Evolutionary conservation across 2,797 vertebrate genomes (phyloP).

Genomic region (Periophthalmus magnuspinnatus): DNA sequence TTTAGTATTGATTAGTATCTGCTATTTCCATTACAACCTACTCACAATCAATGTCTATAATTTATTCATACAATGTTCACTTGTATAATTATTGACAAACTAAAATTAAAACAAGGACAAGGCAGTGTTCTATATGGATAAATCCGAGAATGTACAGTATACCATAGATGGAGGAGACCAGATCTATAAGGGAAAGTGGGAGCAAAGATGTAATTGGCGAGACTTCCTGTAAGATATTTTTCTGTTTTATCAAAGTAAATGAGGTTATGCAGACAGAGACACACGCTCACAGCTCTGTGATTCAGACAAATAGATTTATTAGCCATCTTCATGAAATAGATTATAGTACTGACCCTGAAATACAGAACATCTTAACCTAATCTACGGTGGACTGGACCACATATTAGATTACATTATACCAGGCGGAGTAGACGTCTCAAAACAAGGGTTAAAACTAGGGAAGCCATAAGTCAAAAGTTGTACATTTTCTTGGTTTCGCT

Average conservation of each 20-base stretch:
- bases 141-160: background rate
- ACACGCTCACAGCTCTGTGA: background rate
- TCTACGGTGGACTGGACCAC: constrained; percentile 6
- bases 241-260: background rate
- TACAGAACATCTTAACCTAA: constrained; percentile 6
- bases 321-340: constrained; percentile 2
- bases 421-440: background rate
- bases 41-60: no score
- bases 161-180: no score
- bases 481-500: background rate
- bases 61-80: no score
- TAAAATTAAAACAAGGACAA: no score
- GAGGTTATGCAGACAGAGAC: background rate
- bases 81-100: no score
- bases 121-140: background rate
- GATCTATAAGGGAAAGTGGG: background rate
- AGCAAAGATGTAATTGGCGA: background rate
- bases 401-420: background rate
- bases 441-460: background rate
- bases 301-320: constrained; percentile 5
- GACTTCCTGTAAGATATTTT: background rate
- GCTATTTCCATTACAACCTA: no score
- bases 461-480: background rate
- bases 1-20: no score
- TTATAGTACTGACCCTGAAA: background rate